Evolutionary conservation across 2,797 vertebrate species (phyloP), one percentile per base, ranked within the genome.

Genomic region (Morus bassanus): DNA sequence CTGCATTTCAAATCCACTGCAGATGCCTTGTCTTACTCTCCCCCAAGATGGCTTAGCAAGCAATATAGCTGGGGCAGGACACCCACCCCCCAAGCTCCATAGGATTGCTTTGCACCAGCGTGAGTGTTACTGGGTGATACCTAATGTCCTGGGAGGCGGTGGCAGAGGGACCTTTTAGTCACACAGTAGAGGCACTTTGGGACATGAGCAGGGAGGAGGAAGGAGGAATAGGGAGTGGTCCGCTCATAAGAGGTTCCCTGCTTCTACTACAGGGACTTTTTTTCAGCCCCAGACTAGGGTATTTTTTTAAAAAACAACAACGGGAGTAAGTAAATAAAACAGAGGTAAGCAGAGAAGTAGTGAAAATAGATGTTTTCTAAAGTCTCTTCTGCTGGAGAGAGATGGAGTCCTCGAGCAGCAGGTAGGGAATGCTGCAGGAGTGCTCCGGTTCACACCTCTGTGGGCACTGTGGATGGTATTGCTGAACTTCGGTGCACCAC

Each of bases 191-290:
- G 59, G 65, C 72, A 8, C 46, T 25, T 28, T 5, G 72, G 76
- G 76, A 37, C 13, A 13, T 21, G 50, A 76, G 63, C 57, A 60
- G 48, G 46, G 51, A 87, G 48, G 31, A 93, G 37, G 37, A 63
- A 54, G 30, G 30, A 43, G 35, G 37, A 85, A 21, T 0, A 33
- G 27, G 35, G 27, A 72, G 33, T 43, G 28, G 56, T 56, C 21
- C 61, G 41, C 31, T 78, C 33, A 1, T 21, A 31, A 25, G n/a
- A 48, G 13, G 1, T 76, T 51, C 24, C 45, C 24, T 46, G 22
- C 2, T 61, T 60, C 82, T 35, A 7, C 23, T 54, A 1, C 23
- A 17, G 4, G 24, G 4, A 17, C 0, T 7, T 63, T 28, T 39
- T 84, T 69, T 57, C 23, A 78, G 51, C 65, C 57, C 45, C 70